phyloP scores from a whole-genome alignment of 2,113 vertebrate genomes.

The Grallaria varia region DNA sequence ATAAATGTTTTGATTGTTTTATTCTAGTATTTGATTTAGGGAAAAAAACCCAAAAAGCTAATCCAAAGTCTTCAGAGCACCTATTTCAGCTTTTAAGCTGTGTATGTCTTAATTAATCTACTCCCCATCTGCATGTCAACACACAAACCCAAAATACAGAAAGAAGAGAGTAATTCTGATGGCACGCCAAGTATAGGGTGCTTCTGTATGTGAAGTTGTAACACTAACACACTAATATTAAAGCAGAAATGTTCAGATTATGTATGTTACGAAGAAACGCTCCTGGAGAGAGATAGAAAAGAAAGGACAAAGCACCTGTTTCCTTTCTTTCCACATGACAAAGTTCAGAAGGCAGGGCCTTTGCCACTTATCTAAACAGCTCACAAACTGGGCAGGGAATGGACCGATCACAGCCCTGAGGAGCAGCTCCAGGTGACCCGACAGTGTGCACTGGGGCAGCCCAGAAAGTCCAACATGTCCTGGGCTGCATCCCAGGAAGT shows the following conservation, averaged over 20 bases:
- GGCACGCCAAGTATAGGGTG: neutral
- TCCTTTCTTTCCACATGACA: neutral
- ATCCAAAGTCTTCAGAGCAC: neutral
- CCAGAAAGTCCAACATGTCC: neutral
- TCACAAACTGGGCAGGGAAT: neutral
- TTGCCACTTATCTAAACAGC: neutral
- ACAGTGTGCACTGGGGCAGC: neutral
- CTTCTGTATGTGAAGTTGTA: neutral
- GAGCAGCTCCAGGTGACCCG: neutral
- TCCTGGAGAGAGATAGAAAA: neutral
- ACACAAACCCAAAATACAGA: neutral
- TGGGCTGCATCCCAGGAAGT: neutral
- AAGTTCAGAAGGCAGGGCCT: neutral
- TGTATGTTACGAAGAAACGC: accelerated
- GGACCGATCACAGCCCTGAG: neutral
- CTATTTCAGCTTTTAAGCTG: neutral
- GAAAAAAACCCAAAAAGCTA: neutral
- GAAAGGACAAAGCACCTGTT: neutral
- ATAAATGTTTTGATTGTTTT: neutral
- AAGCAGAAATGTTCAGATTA: neutral
- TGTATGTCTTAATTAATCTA: neutral
- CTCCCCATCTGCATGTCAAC: neutral
- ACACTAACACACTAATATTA: neutral
- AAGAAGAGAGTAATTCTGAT: neutral
- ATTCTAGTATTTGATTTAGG: neutral